A percentile compares a stretch with the other conserved stretches of the same genome.
Conservation (phyloP, 2,113 vertebrate genomes). For the Mixornis gularis region DNA sequence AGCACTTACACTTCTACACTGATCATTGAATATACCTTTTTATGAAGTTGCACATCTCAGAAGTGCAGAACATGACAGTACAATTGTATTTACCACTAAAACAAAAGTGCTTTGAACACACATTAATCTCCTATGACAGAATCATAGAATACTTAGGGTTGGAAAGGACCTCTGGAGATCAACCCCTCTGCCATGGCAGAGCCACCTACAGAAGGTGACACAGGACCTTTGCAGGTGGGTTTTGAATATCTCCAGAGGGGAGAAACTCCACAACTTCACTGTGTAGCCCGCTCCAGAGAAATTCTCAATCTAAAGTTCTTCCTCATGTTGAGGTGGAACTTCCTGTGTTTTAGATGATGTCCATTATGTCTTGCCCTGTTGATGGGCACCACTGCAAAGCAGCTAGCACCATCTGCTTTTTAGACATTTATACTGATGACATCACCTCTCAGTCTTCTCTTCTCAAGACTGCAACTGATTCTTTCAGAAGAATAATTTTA, state of each 20-base stretch:
- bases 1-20: background rate
- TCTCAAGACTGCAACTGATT: background rate
- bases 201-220: background rate
- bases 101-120: background rate
- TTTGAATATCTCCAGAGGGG: background rate
- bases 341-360: background rate
- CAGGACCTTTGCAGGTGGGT: background rate
- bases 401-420: background rate
- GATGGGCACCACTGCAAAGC: background rate
- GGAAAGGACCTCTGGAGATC: background rate
- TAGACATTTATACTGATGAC: background rate
- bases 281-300: background rate
- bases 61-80: background rate
- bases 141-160: background rate
- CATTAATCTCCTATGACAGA: background rate
- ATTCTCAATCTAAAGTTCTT: background rate
- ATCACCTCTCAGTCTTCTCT: background rate
- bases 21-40: background rate
- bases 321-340: background rate
- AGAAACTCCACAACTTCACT: background rate
- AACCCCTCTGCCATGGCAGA: fast-evolving
- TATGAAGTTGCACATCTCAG: background rate
- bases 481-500: background rate
- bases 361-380: background rate
- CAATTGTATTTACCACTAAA: background rate